Conservation (phyloP, 2,113 vertebrate species). For the Platysternon megacephalum region DNA sequence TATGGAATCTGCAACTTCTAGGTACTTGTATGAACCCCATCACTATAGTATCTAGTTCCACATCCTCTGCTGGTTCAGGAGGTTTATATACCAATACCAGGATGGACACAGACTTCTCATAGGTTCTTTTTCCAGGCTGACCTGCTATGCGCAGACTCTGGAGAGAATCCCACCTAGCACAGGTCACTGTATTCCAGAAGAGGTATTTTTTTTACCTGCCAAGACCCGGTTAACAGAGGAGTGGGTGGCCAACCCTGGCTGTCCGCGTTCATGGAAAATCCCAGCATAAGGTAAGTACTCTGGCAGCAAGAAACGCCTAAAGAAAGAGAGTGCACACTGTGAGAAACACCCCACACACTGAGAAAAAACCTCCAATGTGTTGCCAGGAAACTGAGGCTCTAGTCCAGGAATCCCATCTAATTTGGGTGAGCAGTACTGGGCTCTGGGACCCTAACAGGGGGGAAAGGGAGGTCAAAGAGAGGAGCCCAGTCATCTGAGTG, state of each 20-base stretch:
- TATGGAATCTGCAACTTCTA: neutral
- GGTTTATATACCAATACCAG: neutral
- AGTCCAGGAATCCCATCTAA: neutral
- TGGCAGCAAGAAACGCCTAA: conserved; percentile 94
- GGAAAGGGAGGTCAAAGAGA: neutral
- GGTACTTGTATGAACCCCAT: neutral
- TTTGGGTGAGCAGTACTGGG: neutral
- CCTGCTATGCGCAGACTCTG: neutral
- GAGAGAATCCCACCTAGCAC: neutral
- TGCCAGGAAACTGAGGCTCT: neutral
- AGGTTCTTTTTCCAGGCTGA: neutral
- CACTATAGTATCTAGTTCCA: neutral
- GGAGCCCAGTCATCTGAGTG: neutral
- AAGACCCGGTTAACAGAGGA: conserved; percentile 98
- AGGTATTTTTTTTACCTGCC: conserved; percentile 84
- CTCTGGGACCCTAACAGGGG: neutral
- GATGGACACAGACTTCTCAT: neutral
- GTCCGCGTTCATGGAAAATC: conserved; percentile 97
- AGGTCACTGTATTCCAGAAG: conserved; percentile 11
- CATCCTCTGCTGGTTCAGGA: neutral
- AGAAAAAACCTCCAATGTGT: conserved; percentile 10
- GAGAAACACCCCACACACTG: neutral
- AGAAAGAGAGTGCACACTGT: conserved; percentile 38
- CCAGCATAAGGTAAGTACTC: conserved; percentile 99
- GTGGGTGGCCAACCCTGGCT: conserved; percentile 96